Evolutionary conservation across 2,888 invertebrate species (phyloP).

Genomic region (Rhagonycha fulva): DNA sequence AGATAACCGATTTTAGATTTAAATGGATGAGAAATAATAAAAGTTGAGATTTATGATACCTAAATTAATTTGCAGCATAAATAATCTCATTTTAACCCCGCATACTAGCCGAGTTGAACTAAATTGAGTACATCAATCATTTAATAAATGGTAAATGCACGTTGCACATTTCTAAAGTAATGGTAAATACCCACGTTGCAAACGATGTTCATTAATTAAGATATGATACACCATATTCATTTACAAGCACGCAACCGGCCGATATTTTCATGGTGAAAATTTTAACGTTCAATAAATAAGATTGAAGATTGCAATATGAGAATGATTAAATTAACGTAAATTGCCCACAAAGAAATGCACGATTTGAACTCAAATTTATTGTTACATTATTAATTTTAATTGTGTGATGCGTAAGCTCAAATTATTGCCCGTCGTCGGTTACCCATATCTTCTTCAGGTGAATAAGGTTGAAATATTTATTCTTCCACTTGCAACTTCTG

Average conservation of each 20-base stretch:
- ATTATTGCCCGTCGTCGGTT: background rate
- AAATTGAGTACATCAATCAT: constrained; percentile 21
- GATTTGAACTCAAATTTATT: background rate
- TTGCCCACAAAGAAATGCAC: background rate
- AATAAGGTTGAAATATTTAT: background rate
- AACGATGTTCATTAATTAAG: constrained; percentile 18
- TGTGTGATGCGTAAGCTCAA: background rate
- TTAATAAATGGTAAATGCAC: constrained; percentile 21
- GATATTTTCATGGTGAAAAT: background rate
- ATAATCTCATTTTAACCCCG: constrained; percentile 14
- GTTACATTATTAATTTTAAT: background rate
- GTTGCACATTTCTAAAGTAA: constrained; percentile 15
- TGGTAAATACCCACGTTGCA: constrained; percentile 16
- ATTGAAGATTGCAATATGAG: background rate
- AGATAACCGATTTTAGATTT: background rate
- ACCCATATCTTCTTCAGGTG: background rate
- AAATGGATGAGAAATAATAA: background rate
- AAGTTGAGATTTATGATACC: constrained; percentile 10
- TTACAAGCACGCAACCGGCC: background rate
- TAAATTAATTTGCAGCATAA: constrained; percentile 18
- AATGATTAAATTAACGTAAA: background rate
- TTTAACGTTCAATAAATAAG: background rate
- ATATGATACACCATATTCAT: constrained; percentile 3
- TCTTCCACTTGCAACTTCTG: background rate
- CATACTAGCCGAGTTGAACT: constrained; percentile 13